Base-by-base conservation (phyloP, 1,140 invertebrate species). In the Saccostrea glomerata region DNA sequence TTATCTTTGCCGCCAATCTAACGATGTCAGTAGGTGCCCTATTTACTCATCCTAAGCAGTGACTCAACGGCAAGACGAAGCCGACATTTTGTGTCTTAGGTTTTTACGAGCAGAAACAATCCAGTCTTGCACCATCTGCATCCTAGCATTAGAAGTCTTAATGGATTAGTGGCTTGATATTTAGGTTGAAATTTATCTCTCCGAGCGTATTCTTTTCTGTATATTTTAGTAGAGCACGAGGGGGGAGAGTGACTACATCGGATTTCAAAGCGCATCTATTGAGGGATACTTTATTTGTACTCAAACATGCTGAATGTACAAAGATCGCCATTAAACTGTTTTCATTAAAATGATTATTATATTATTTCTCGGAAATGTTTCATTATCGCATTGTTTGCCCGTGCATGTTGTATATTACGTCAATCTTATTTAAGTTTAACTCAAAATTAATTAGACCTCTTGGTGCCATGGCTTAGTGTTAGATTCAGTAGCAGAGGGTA, bases 51-150 rank as follows among this genome's bases (percentile, higher is more conserved):
- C 70, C 70, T 30, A 9, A 77, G 6, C 15, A 77, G 70, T 77
- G 70, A 77, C 70, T 77, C 70, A 77, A 77, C 70, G 12, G 25
- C 25, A 30, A 77, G 30, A 77, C 70, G 70, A 23, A 77, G 70
- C 70, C 70, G 70, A 77, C 70, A 77, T 77, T 77, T 30, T 30
- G 25, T 77, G 70, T 77, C 70, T 77, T 36, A 36, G 70, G 30
- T 77, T 77, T 77, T 77, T 77, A 77, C 15, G 70, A 77, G 70
- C 70, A 77, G 70, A 77, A 77, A 77, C 70, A 77, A 77, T 77
- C 70, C 23, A 77, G 70, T 77, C 70, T 77, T 77, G 70, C 30
- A 77, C 23, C 70, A 77, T 77, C 70, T 77, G 70, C 70, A 77
- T 77, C 70, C 13, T 30, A 36, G 70, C 25, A 30, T 36, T 25